A percentile compares a stretch with the other conserved stretches of the same genome.
phyloP scores from a whole-genome alignment of 1,140 invertebrate genomes.

The Rhopalosiphum padi region DNA sequence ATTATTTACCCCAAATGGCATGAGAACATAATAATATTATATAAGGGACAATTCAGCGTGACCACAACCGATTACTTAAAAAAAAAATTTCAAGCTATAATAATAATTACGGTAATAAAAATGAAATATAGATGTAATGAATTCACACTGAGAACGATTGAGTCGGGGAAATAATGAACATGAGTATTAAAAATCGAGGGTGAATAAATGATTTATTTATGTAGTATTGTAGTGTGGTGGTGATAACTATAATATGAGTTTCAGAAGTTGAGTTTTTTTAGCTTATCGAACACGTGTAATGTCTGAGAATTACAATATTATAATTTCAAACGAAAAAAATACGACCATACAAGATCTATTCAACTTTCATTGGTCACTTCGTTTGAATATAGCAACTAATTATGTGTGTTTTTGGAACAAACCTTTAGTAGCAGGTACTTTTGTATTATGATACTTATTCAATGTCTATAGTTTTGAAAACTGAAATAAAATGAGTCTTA shows the following conservation, averaged over 20 bases:
- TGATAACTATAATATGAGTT: not conserved
- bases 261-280: not conserved
- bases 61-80: not conserved
- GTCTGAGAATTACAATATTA: not conserved
- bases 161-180: slow-evolving; percentile 40
- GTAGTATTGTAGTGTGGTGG: not conserved
- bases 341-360: not conserved
- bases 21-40: not conserved
- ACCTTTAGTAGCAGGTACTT: not conserved
- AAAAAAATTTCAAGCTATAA: slow-evolving; percentile 8
- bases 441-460: not conserved
- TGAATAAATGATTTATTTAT: slow-evolving; percentile 47
- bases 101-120: slow-evolving; percentile 48
- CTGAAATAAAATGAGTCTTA: not conserved
- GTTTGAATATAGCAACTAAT: not conserved
- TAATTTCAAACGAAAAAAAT: not conserved
- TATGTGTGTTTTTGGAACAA: not conserved
- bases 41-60: not conserved
- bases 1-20: not conserved
- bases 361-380: not conserved
- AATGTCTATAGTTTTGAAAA: not conserved
- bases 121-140: slow-evolving; percentile 29
- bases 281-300: not conserved
- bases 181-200: slow-evolving; percentile 31
- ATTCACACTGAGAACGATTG: slow-evolving; percentile 34